Evolutionary conservation across 1,140 invertebrate species (phyloP).

Genomic region (Penaeus indicus): DNA sequence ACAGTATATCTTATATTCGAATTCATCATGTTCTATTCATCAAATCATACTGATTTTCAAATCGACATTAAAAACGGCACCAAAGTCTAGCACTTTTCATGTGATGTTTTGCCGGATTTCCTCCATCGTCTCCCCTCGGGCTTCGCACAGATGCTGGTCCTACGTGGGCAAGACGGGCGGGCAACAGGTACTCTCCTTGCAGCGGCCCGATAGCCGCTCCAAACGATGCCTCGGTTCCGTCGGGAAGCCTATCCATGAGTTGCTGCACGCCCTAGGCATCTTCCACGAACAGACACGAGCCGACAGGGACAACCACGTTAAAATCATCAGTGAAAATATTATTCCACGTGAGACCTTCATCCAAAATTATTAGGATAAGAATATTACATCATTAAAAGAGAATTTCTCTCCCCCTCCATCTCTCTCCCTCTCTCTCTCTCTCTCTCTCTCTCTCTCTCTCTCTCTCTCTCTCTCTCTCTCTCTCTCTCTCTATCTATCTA

Average conservation of each 20-base stretch:
- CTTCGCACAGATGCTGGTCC: constrained; percentile 77
- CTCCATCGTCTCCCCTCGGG: neutral
- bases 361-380: neutral
- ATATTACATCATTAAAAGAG: neutral
- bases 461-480: too few relatives aligned
- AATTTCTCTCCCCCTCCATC: neutral
- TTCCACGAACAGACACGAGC: constrained; percentile 78
- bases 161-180: constrained; percentile 78
- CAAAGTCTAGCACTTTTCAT: too few relatives aligned
- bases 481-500: neutral
- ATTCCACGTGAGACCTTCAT: constrained; percentile 71
- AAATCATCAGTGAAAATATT: constrained; percentile 75
- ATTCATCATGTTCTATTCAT: too few relatives aligned
- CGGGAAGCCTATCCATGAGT: constrained; percentile 78
- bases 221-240: constrained; percentile 75
- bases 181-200: constrained; percentile 77
- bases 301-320: constrained; percentile 76
- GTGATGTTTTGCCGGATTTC: neutral
- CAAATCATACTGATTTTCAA: too few relatives aligned
- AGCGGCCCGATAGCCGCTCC: constrained; percentile 75
- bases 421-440: neutral
- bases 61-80: too few relatives aligned
- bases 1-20: too few relatives aligned
- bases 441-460: neutral
- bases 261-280: constrained; percentile 78